These are phyloP conservation scores for Dipodomys merriami DNA, from an alignment of 2,113 vertebrate species.

Conservation along the genomic window DNA sequence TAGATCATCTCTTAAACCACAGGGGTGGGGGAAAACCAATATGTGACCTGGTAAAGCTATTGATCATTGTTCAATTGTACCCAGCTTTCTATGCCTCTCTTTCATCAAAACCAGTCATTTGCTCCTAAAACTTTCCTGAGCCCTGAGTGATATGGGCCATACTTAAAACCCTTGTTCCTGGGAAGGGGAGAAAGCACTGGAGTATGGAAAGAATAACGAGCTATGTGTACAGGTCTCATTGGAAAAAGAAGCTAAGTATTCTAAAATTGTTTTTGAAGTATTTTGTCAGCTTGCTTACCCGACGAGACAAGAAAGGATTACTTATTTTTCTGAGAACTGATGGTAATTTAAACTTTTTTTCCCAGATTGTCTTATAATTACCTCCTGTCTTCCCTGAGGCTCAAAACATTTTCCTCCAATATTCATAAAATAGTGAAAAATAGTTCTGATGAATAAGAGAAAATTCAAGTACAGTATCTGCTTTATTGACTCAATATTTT, in stretches of 20 bases:
- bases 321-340: slow-evolving; percentile 48
- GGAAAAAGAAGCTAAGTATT: not conserved
- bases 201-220: not conserved
- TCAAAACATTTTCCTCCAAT: slow-evolving; percentile 1
- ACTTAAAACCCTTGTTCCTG: not conserved
- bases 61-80: not conserved
- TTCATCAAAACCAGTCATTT: not conserved
- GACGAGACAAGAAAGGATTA: slow-evolving; percentile 58
- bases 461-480: slow-evolving; percentile 56
- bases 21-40: not conserved
- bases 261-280: slow-evolving; percentile 13
- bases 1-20: slow-evolving; percentile 10
- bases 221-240: not conserved
- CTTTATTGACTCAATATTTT: slow-evolving; percentile 79
- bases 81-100: not conserved
- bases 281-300: slow-evolving; percentile 49
- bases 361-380: slow-evolving; percentile 28
- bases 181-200: not conserved
- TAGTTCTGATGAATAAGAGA: slow-evolving; percentile 56
- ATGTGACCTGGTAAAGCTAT: not conserved
- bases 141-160: not conserved
- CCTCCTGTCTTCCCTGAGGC: slow-evolving; percentile 55
- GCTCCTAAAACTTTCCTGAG: slow-evolving; percentile 4
- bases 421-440: slow-evolving; percentile 68
- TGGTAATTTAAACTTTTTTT: slow-evolving; percentile 32